phyloP scores from a whole-genome alignment of 2,888 invertebrate species.

The Papilio protenor region DNA sequence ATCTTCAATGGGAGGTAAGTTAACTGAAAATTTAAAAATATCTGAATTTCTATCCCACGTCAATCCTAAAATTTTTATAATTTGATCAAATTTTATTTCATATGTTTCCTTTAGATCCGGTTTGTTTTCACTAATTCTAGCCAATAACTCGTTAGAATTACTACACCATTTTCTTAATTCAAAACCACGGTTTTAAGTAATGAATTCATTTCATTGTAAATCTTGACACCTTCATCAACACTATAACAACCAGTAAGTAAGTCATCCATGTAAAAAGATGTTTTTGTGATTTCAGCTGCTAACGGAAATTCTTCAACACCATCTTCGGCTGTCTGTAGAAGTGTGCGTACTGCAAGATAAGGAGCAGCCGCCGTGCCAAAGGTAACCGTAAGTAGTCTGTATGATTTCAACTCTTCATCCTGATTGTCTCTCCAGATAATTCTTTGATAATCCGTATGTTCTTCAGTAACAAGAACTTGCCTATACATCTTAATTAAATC shows the following conservation, averaged over 20 bases:
- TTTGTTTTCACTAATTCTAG: no score
- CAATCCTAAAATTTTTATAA: slow-evolving; percentile 4
- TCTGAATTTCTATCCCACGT: no score
- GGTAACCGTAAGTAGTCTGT: background rate
- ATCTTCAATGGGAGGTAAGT: background rate
- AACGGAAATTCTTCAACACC: background rate
- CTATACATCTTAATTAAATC: slow-evolving; percentile 5
- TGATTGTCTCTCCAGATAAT: background rate
- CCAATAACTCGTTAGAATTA: no score
- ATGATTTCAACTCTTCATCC: background rate
- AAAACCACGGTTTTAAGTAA: no score
- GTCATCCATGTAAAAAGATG: no score
- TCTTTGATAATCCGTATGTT: background rate
- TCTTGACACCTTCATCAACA: no score
- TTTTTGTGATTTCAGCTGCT: background rate
- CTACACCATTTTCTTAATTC: no score
- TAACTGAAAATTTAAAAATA: background rate
- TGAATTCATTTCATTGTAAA: no score
- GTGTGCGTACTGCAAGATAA: slow-evolving; percentile 6
- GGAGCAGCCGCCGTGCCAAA: background rate
- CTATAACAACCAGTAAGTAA: no score
- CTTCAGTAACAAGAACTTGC: no score
- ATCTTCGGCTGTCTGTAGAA: slow-evolving; percentile 4
- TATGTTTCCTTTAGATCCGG: no score
- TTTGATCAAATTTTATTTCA: slow-evolving; percentile 7